Percentiles rank a stretch among this genome's conserved stretches.
These are phyloP conservation scores for Stomatorhinus walkeri DNA, from an alignment of 2,797 vertebrate genomes.

Conservation along the genomic window DNA sequence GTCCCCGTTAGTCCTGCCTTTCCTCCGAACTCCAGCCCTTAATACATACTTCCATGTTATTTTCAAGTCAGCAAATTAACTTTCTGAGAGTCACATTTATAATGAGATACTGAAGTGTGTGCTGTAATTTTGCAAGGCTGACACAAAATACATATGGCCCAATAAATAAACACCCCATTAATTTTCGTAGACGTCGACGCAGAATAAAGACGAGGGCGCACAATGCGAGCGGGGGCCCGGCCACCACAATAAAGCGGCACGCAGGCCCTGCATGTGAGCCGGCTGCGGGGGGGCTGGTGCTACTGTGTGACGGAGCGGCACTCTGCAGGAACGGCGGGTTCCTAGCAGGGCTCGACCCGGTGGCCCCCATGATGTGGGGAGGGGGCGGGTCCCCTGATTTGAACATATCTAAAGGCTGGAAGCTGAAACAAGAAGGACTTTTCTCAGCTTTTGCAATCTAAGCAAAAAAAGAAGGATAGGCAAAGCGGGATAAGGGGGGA, in stretches of 20 bases:
- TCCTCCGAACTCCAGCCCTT: not conserved
- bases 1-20: not conserved
- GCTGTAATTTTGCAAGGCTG: slow-evolving; percentile 12
- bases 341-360: not conserved
- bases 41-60: slow-evolving; percentile 15
- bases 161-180: slow-evolving; percentile 22
- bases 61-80: slow-evolving; percentile 16
- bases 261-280: not conserved
- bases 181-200: slow-evolving; percentile 12
- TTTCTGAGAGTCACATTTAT: slow-evolving; percentile 16
- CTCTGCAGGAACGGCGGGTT: not conserved
- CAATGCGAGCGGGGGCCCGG: not conserved
- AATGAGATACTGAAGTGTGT: slow-evolving; percentile 4
- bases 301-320: not conserved
- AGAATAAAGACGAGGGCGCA: not conserved
- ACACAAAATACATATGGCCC: slow-evolving; percentile 19
- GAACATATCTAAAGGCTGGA: not conserved
- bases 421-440: not conserved
- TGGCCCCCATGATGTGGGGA: not conserved
- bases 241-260: not conserved
- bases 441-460: not conserved
- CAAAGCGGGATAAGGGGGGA: slow-evolving; percentile 1
- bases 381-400: not conserved
- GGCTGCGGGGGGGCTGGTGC: not conserved
- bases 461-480: not conserved